phyloP scores from a whole-genome alignment of 1,140 invertebrate species.

The Holcopasites calliopsidis region DNA sequence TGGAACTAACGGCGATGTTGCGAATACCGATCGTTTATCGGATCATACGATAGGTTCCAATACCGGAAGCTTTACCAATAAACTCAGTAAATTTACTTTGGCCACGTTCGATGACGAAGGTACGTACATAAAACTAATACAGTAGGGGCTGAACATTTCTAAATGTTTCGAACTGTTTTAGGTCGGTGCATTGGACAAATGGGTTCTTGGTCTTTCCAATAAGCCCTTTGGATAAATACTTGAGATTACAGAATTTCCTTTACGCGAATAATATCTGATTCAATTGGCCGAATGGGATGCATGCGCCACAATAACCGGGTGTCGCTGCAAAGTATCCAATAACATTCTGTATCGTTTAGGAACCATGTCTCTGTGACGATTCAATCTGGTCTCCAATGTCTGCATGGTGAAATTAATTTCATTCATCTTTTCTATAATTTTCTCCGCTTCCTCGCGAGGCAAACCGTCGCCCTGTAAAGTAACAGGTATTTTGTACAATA shows the following conservation, averaged over 20 bases:
- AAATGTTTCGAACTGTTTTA: slow-evolving; percentile 64
- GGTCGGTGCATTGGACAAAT: slow-evolving; percentile 87
- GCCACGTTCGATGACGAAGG: slow-evolving; percentile 94
- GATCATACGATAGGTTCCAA: slow-evolving; percentile 78
- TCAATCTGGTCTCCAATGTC: slow-evolving; percentile 76
- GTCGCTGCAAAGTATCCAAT: slow-evolving; percentile 47
- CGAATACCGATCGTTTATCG: slow-evolving; percentile 73
- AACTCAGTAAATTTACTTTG: slow-evolving; percentile 90
- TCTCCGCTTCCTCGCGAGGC: slow-evolving; percentile 74
- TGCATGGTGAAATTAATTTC: slow-evolving; percentile 73
- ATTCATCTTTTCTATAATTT: slow-evolving; percentile 73
- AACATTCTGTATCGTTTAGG: slow-evolving; percentile 67
- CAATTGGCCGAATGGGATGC: neutral
- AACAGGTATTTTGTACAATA: neutral
- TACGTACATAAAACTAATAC: no score
- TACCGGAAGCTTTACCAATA: slow-evolving; percentile 86
- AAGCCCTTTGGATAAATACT: slow-evolving; percentile 33
- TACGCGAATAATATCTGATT: no score
- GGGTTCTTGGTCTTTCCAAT: slow-evolving; percentile 86
- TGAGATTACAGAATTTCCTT: no score
- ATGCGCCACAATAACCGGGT: slow-evolving; percentile 39
- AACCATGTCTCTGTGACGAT: slow-evolving; percentile 72
- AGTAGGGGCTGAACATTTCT: no score
- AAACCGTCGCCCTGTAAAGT: slow-evolving; percentile 68
- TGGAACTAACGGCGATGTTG: slow-evolving; percentile 68